Evolutionary conservation across 2,797 vertebrate genomes (phyloP), one percentile per base, ranked within the genome.

Genomic region (Microctenopoma stevenorrisi): DNA sequence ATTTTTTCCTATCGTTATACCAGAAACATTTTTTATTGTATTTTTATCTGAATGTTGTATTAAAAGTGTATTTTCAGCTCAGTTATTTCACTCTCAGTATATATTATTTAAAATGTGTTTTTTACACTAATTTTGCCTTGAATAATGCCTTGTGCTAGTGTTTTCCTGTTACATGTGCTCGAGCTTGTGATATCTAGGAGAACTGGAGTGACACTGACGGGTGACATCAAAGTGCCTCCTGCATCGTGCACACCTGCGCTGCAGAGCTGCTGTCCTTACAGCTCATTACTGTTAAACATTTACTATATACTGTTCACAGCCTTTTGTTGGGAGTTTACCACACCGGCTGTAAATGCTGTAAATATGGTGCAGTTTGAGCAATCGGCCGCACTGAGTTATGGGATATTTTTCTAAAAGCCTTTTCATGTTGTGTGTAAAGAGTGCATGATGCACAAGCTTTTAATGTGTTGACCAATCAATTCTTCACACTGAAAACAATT

Each of bases 401-500:
- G 66, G 63, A 76, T 74, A 74, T 87, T 91, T 85, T 85, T 86
- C 77, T 84, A 68, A 91, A 89, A 90, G 87, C 86, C 70, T 90
- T 92, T 88, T 87, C 74, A 83, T 89, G 83, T 86, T 70, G 67
- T 74, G 59, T 79, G 37, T 81, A 48, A 68, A 72, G 62, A 76
- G 78, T 77, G 64, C 67, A 65, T 83, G 77, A 84, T 86, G 81
- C 63, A 78, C 81, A 73, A 48, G 78, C 79, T 86, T 90, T 87
- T 87, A 86, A 90, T 86, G 81, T 84, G 78, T 84, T 82, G 84
- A 84, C 81, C 83, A 89, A 91, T 91, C 86, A 87, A 84, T 89
- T 90, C 76, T 65, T 83, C 75, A 18, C 51, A 42, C 68, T 51
- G 68, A 68, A 81, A 85, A 86, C 68, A 80, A 64, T 65, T 79